These are phyloP conservation scores for Ophthalmolycus amberensis DNA, from an alignment of 2,113 vertebrate genomes.

Conservation along the genomic window DNA sequence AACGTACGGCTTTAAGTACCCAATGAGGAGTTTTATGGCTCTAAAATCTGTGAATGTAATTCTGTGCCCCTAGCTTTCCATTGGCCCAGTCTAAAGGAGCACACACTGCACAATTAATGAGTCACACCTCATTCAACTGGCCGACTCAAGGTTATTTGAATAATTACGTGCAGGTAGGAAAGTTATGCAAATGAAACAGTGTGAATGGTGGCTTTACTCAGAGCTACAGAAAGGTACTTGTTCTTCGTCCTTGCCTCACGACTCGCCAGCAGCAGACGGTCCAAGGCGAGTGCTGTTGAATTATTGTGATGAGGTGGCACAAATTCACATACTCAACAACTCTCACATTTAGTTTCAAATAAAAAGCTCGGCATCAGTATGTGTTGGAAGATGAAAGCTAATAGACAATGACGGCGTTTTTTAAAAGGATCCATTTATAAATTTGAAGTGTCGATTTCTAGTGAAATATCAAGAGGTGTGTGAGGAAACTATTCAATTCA, in stretches of 20 bases:
- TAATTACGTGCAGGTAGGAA: conserved; percentile 73
- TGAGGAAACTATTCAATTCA: neutral
- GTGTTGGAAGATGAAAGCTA: conserved; percentile 29
- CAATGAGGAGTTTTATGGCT: conserved; percentile 28
- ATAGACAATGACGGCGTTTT: neutral
- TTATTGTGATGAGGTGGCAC: conserved; percentile 17
- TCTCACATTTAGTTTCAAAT: conserved; percentile 18
- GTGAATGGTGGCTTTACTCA: conserved; percentile 31
- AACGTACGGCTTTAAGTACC: conserved; percentile 8
- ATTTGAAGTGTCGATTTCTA: neutral
- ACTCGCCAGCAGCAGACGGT: conserved; percentile 15
- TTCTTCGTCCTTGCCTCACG: conserved; percentile 26
- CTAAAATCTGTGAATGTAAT: conserved; percentile 30
- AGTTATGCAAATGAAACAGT: conserved; percentile 64
- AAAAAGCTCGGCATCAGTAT: conserved; percentile 47
- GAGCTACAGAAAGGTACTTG: conserved; percentile 51
- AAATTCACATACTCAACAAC: conserved; percentile 21
- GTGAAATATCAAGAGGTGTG: neutral
- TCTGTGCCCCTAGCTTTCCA: neutral
- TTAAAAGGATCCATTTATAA: neutral
- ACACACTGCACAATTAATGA: conserved; percentile 71
- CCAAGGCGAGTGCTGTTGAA: conserved; percentile 36
- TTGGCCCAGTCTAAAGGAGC: conserved; percentile 38
- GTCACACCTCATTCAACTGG: conserved; percentile 72
- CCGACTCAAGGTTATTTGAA: conserved; percentile 74